Evolutionary conservation across 2,113 vertebrate genomes (phyloP).

Genomic region (Hemichromis elongatus): DNA sequence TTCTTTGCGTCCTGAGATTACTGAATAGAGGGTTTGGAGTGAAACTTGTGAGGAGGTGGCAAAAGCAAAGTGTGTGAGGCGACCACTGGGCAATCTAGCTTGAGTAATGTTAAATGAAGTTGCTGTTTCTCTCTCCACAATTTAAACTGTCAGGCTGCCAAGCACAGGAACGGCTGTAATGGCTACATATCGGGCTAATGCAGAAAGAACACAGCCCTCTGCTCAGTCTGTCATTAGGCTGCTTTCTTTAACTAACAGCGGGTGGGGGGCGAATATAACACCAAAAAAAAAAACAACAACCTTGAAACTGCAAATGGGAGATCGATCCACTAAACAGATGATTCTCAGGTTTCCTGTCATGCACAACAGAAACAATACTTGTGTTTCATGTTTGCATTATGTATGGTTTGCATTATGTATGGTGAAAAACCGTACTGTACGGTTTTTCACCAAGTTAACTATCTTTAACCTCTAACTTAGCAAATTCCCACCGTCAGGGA

Average conservation of each 20-base stretch:
- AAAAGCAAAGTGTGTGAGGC: conserved; percentile 2
- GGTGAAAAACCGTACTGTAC: too few relatives aligned
- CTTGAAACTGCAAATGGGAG: neutral
- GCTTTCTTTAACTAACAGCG: neutral
- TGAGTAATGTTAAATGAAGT: conserved; percentile 22
- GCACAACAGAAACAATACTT: neutral
- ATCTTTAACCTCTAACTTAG: too few relatives aligned
- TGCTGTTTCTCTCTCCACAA: neutral
- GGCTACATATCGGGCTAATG: neutral
- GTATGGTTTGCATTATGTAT: too few relatives aligned
- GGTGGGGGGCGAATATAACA: neutral
- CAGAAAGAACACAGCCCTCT: neutral
- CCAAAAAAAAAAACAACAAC: neutral
- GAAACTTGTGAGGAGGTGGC: neutral
- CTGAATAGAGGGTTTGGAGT: neutral
- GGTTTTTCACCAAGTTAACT: too few relatives aligned
- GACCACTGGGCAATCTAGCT: conserved; percentile 1
- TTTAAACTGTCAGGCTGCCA: conserved; percentile 19
- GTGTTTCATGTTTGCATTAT: neutral
- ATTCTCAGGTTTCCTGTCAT: neutral
- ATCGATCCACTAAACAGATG: neutral
- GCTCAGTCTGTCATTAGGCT: neutral
- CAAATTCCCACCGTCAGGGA: too few relatives aligned
- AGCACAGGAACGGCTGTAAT: conserved; percentile 5
- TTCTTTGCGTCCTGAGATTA: neutral